Percentiles rank a stretch among this genome's conserved stretches.
phyloP scores from a whole-genome alignment of 2,113 vertebrate species.

The Ceyx margarethae region DNA sequence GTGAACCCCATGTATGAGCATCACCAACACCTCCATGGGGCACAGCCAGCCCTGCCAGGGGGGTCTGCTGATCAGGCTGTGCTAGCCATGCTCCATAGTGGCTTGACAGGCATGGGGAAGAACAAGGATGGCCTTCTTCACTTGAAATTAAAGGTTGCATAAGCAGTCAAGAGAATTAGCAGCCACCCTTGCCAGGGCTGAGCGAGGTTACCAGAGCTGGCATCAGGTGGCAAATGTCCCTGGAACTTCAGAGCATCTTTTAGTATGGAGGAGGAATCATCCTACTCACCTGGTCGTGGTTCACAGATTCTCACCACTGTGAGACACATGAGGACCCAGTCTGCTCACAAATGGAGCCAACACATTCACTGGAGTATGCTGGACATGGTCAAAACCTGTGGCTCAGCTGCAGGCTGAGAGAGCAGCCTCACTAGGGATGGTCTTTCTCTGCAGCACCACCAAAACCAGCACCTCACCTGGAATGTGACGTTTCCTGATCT shows the following conservation, averaged over 20 bases:
- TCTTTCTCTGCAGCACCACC: background rate
- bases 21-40: rapidly evolving
- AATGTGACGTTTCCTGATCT: background rate
- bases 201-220: background rate
- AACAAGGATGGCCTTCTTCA: background rate
- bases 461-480: background rate
- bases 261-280: background rate
- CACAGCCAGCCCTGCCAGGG: background rate
- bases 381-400: background rate
- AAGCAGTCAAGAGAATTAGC: background rate
- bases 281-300: background rate
- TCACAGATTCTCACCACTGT: rapidly evolving
- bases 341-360: background rate
- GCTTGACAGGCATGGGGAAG: background rate
- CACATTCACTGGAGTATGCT: background rate
- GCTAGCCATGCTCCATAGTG: background rate
- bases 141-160: background rate
- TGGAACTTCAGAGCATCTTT: background rate
- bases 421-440: background rate
- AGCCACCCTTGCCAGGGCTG: background rate
- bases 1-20: rapidly evolving
- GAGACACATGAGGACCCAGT: rapidly evolving
- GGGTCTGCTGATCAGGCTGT: background rate
- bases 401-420: rapidly evolving
- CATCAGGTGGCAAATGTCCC: background rate